Evolutionary conservation across 2,797 vertebrate species (phyloP), one percentile per base, ranked within the genome.

Genomic region (Echeneis naucrates): DNA sequence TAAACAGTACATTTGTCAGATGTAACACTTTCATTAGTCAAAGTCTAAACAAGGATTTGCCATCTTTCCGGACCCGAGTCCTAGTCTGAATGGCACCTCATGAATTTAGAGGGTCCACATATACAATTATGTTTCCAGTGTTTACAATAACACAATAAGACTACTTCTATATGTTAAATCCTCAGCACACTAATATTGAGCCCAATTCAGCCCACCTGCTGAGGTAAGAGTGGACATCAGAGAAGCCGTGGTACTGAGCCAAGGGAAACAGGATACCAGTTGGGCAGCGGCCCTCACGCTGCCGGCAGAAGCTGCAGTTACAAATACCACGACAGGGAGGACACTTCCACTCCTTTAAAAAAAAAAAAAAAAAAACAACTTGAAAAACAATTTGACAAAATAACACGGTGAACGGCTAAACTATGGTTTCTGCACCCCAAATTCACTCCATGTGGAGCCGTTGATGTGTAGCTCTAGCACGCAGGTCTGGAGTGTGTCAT

Each of bases 301-400:
- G 90, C 0, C 95, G 94, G 69, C 95, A 95, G 81, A 95, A 94
- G 77, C 95, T 95, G 76, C 95, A 95, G 87, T 95, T 95, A 72
- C 95, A 95, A 68, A 95, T 95, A 1, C 90, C 92, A 61, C 94
- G 88, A 60, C 95, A 95, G 4, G 94, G 93, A 8, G 95, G 95
- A 12, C 95, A 95, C 17, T 33, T 85, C 95, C 94, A 95, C 32
- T 84, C 79, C 95, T 95, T 75, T 8, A 80, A 9, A 62, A 6
- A 30, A 30, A 30, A 6, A 30, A 3, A 17, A 45, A 26, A 4
- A 0, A 51, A 59, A n/a, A 45, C 19, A 68, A 1, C 2, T 38
- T 0, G 1, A 21, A n/a, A n/a, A n/a, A n/a, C n/a, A n/a, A n/a
- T n/a, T n/a, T n/a, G n/a, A n/a, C n/a, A n/a, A n/a, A n/a, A n/a